Conservation (phyloP, 2,113 vertebrate genomes). For the Dermatemys mawii region DNA sequence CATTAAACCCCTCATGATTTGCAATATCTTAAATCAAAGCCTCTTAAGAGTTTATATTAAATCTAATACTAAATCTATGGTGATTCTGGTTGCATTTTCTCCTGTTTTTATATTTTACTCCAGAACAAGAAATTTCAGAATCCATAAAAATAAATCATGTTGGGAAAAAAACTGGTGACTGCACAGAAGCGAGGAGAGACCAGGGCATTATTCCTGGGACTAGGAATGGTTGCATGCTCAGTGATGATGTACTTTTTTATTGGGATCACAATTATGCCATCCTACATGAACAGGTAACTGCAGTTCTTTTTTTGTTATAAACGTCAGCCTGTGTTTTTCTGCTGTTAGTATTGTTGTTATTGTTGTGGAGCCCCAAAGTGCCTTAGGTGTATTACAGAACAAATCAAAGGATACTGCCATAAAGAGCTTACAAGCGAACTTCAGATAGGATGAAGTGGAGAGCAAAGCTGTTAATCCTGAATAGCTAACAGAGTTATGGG, state of each 20-base stretch:
- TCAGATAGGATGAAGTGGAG: background rate
- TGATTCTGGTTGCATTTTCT: background rate
- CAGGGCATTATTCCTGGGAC: conserved; percentile 78
- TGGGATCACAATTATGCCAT: conserved; percentile 76
- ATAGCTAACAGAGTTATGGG: background rate
- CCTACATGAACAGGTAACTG: conserved; percentile 79
- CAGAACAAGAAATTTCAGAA: conserved; percentile 35
- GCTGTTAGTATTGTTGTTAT: background rate
- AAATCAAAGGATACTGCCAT: background rate
- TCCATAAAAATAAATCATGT: conserved; percentile 27
- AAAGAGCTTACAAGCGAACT: background rate
- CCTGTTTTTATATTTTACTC: background rate
- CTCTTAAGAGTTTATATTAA: background rate
- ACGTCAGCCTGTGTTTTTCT: background rate
- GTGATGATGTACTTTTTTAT: conserved; percentile 82
- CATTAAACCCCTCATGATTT: background rate
- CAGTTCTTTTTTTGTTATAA: background rate
- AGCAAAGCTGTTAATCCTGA: background rate
- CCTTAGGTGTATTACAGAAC: fast-evolving
- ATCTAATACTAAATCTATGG: background rate
- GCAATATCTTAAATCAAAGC: background rate
- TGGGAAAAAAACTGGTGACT: conserved; percentile 83
- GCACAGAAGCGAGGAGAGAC: conserved; percentile 83
- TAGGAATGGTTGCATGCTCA: conserved; percentile 78
- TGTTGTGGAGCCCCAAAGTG: background rate